Conservation (phyloP, 2,797 vertebrate species). For the Gymnocypris eckloni region DNA sequence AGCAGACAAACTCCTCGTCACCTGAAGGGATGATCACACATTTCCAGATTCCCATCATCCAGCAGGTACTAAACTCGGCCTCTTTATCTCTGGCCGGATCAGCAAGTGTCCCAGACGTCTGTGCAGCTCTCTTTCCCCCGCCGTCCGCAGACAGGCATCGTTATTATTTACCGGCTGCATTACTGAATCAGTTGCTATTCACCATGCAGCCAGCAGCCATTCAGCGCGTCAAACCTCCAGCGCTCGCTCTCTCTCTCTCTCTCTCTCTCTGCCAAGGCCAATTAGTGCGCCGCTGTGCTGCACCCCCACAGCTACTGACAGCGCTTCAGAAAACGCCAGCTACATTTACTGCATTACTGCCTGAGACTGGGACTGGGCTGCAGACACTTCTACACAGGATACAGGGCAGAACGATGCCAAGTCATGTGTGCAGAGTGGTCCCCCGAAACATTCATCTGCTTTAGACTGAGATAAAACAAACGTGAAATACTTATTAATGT, state of each 20-base stretch:
- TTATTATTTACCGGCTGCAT: slow-evolving; percentile 64
- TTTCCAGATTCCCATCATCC: slow-evolving; percentile 8
- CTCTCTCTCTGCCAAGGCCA: slow-evolving; percentile 57
- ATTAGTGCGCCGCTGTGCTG: slow-evolving; percentile 59
- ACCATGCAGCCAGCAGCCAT: slow-evolving; percentile 63
- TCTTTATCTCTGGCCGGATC: slow-evolving; percentile 50
- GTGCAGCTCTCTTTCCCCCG: slow-evolving; percentile 47
- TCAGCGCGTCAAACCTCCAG: slow-evolving; percentile 58
- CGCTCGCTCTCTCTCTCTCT: slow-evolving; percentile 48
- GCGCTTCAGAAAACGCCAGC: slow-evolving; percentile 70
- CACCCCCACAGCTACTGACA: slow-evolving; percentile 57
- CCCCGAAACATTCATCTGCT: background rate
- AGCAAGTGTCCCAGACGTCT: slow-evolving; percentile 68
- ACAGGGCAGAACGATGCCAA: background rate
- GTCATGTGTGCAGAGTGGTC: background rate
- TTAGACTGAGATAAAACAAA: background rate
- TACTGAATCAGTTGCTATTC: slow-evolving; percentile 60
- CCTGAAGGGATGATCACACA: slow-evolving; percentile 24
- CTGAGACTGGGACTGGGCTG: background rate
- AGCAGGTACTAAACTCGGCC: background rate
- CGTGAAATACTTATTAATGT: background rate
- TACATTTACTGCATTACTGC: slow-evolving; percentile 73
- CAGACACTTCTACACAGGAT: background rate
- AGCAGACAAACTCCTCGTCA: background rate
- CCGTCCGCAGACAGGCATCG: slow-evolving; percentile 56